Percentiles rank a stretch among this genome's conserved stretches.
Evolutionary conservation across 1,140 invertebrate genomes (phyloP).

Genomic region (Eriocheir sinensis): DNA sequence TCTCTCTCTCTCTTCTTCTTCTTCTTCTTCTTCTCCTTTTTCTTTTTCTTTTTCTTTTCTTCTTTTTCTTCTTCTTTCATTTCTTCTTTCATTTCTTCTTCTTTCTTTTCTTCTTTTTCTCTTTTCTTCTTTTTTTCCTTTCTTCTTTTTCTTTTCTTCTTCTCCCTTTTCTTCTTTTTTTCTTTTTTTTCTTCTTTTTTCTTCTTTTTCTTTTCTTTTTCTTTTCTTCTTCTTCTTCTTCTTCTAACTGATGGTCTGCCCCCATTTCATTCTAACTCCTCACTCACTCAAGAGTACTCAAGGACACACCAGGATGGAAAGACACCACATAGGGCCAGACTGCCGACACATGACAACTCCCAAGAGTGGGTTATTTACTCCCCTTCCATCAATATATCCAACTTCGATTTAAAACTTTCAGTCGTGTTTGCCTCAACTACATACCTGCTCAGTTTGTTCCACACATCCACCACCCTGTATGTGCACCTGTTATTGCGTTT

Average conservation of each 20-base stretch:
- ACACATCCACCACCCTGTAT: too few relatives aligned
- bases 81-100: conserved; percentile 29
- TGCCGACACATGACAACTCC: too few relatives aligned
- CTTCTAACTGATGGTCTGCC: conserved; percentile 29
- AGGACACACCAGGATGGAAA: too few relatives aligned
- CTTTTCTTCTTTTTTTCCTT: background rate
- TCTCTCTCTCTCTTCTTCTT: background rate
- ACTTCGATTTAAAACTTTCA: too few relatives aligned
- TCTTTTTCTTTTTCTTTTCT: background rate
- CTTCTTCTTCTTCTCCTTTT: background rate
- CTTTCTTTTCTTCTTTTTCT: background rate
- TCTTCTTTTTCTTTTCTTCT: background rate
- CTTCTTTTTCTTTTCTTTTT: background rate
- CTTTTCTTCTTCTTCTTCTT: conserved; percentile 30
- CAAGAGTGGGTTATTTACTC: too few relatives aligned
- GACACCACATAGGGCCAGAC: too few relatives aligned
- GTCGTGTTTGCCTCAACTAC: too few relatives aligned
- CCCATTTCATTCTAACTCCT: too few relatives aligned
- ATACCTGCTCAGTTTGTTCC: too few relatives aligned
- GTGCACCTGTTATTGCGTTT: too few relatives aligned
- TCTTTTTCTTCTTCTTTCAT: background rate
- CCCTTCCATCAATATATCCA: too few relatives aligned
- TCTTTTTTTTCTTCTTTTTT: background rate
- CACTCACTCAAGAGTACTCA: too few relatives aligned
- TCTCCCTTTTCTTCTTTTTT: background rate